These are phyloP conservation scores for Oxycera nigricornis DNA, from an alignment of 2,888 invertebrate species.

Conservation along the genomic window DNA sequence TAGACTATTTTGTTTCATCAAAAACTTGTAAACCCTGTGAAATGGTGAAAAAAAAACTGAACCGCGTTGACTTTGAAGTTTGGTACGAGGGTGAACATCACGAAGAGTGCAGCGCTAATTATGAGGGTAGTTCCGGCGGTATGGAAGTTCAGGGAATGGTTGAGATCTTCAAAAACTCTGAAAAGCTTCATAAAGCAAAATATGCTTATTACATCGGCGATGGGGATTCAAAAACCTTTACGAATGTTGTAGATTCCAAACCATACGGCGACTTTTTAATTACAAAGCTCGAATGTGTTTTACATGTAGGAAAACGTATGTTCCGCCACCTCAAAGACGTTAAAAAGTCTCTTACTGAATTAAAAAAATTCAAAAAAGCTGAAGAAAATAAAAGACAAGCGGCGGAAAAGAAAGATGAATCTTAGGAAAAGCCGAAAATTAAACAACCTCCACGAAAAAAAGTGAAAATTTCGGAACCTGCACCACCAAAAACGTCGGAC, in stretches of 20 bases:
- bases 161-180: neutral
- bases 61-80: neutral
- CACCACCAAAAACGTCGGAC: too few species aligned
- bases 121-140: neutral
- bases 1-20: constrained; percentile 38
- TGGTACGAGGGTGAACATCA: neutral
- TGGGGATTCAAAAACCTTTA: neutral
- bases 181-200: neutral
- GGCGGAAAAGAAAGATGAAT: too few species aligned
- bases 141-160: neutral
- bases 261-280: neutral
- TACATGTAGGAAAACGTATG: constrained; percentile 21
- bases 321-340: neutral
- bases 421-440: too few species aligned
- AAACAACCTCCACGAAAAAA: too few species aligned
- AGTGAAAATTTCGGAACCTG: too few species aligned
- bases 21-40: too few species aligned
- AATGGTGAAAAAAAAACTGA: too few species aligned
- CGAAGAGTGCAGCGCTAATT: constrained; percentile 3
- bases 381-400: too few species aligned
- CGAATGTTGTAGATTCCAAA: neutral
- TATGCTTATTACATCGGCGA: constrained; percentile 3
- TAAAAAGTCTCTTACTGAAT: constrained; percentile 16
- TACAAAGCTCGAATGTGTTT: constrained; percentile 24
- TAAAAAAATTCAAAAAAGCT: too few species aligned